Evolutionary conservation across 2,888 invertebrate genomes (phyloP).

Genomic region (Girardia tigrina): DNA sequence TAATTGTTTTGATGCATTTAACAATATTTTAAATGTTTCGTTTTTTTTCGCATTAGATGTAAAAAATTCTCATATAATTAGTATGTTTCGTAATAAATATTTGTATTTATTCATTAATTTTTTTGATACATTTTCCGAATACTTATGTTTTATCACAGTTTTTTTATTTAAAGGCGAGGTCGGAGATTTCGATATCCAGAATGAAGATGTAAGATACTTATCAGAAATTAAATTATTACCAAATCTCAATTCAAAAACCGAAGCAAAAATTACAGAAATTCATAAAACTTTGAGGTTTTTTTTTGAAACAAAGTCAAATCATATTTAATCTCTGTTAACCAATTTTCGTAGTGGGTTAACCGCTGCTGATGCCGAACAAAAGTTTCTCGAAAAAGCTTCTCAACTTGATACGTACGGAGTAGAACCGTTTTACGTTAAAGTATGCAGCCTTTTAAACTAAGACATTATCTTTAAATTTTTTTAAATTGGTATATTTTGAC

Average conservation of each 20-base stretch:
- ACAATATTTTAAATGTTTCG: too few relatives aligned
- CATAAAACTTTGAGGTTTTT: constrained; percentile 64
- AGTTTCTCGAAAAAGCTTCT: constrained; percentile 77
- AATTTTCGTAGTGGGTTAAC: constrained; percentile 23
- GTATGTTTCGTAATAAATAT: too few relatives aligned
- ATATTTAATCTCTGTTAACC: neutral
- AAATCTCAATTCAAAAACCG: constrained; percentile 77
- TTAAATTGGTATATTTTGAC: too few relatives aligned
- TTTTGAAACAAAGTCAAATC: constrained; percentile 19
- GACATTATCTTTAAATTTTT: too few relatives aligned
- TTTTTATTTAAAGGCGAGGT: constrained; percentile 68
- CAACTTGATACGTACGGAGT: constrained; percentile 88
- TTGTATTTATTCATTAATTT: too few relatives aligned
- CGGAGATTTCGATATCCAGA: constrained; percentile 77
- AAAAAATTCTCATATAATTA: too few relatives aligned
- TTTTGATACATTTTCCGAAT: too few relatives aligned
- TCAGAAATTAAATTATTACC: constrained; percentile 75
- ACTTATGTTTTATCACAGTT: too few relatives aligned
- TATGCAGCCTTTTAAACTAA: neutral
- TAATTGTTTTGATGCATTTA: too few relatives aligned
- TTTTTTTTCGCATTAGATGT: too few relatives aligned
- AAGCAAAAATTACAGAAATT: constrained; percentile 78
- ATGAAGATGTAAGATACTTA: constrained; percentile 75
- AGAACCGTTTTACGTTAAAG: constrained; percentile 86
- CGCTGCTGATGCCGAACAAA: constrained; percentile 63